Evolutionary conservation across 1,140 invertebrate genomes (phyloP).

Genomic region (Lithobius niger): DNA sequence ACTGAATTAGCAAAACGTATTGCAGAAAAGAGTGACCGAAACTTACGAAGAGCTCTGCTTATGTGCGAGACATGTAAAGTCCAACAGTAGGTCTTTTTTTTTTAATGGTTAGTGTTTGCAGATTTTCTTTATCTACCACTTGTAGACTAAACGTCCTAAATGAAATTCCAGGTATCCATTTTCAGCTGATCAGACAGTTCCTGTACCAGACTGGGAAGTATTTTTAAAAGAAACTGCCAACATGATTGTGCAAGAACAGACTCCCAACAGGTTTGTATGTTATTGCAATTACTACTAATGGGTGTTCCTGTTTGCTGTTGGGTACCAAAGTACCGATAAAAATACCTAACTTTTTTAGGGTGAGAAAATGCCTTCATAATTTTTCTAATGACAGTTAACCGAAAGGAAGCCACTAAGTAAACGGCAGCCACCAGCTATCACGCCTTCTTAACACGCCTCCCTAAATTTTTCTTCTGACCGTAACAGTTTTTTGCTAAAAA

Average conservation of each 20-base stretch:
- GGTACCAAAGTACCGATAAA: no score
- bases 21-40: slow-evolving; percentile 66
- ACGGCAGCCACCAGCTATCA: no score
- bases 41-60: slow-evolving; percentile 82
- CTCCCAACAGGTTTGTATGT: slow-evolving; percentile 52
- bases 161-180: slow-evolving; percentile 53
- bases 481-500: no score
- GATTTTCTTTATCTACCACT: background rate
- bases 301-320: no score
- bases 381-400: no score
- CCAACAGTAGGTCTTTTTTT: slow-evolving; percentile 49
- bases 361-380: no score
- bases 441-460: no score
- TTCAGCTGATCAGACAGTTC: slow-evolving; percentile 61
- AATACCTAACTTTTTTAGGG: no score
- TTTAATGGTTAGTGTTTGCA: background rate
- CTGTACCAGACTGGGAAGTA: slow-evolving; percentile 84
- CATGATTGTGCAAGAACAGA: slow-evolving; percentile 78
- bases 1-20: slow-evolving; percentile 61
- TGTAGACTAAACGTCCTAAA: no score
- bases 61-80: slow-evolving; percentile 91
- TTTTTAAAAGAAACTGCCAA: slow-evolving; percentile 77
- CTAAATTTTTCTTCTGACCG: no score
- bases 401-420: no score
- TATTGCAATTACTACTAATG: no score